Evolutionary conservation across 2,113 vertebrate genomes (phyloP).

Genomic region (Paracanthobrama guichenoti): DNA sequence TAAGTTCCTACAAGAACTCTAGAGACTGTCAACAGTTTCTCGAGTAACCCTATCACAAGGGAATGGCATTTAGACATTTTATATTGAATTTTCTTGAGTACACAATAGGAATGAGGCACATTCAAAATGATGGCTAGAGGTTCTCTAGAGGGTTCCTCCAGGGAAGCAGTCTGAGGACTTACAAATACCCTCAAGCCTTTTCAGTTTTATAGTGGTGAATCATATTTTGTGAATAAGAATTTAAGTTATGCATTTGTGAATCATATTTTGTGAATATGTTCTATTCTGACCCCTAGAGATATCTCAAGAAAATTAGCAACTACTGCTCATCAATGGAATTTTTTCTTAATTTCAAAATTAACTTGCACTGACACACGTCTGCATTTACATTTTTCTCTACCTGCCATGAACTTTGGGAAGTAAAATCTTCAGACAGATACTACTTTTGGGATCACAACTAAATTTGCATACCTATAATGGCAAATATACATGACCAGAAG

Average conservation of each 20-base stretch:
- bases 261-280: background rate
- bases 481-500: background rate
- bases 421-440: background rate
- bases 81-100: background rate
- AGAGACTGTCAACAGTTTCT: background rate
- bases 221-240: background rate
- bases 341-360: background rate
- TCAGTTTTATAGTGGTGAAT: background rate
- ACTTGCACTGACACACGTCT: background rate
- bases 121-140: slow-evolving; percentile 7
- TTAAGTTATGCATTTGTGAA: background rate
- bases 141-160: slow-evolving; percentile 3
- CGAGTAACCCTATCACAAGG: background rate
- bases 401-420: background rate
- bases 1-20: background rate
- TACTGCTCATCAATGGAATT: too few relatives aligned
- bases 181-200: background rate
- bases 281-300: background rate
- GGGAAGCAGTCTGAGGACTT: background rate
- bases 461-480: background rate
- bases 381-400: background rate
- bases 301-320: background rate
- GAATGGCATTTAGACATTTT: background rate
- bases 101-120: background rate
- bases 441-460: background rate